Evolutionary conservation across 2,888 invertebrate species (phyloP).

Genomic region (Drosophila picticornis): DNA sequence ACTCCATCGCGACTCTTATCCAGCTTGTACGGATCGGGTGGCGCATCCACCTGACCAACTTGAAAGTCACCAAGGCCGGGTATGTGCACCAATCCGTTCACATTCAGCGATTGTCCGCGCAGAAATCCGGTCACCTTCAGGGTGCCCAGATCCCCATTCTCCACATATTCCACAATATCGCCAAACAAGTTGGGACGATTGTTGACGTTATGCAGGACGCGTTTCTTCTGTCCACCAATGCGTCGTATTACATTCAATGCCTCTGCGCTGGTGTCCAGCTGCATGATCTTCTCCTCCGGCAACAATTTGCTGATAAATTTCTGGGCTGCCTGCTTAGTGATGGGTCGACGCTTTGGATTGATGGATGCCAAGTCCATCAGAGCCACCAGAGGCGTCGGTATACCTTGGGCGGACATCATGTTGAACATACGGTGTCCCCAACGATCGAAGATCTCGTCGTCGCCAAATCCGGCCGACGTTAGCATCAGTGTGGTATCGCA

Average conservation of each 20-base stretch:
- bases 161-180: conserved; percentile 90
- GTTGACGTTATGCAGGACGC: conserved; percentile 90
- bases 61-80: conserved; percentile 97
- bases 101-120: conserved; percentile 92
- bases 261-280: conserved; percentile 91
- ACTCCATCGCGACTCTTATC: conserved; percentile 84
- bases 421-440: conserved; percentile 92
- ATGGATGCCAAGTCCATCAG: conserved; percentile 91
- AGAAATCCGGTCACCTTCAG: conserved; percentile 95
- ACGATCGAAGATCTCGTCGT: conserved; percentile 90
- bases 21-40: conserved; percentile 89
- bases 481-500: conserved; percentile 94
- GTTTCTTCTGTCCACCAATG: conserved; percentile 94
- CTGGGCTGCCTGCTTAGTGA: conserved; percentile 83
- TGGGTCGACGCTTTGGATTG: conserved; percentile 89
- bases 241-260: conserved; percentile 90
- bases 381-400: conserved; percentile 91
- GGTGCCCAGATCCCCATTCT: conserved; percentile 87
- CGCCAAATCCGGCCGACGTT: conserved; percentile 88
- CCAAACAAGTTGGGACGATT: conserved; percentile 93
- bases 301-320: conserved; percentile 89
- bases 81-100: conserved; percentile 95
- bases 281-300: conserved; percentile 93
- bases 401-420: conserved; percentile 91
- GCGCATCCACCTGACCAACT: conserved; percentile 91